These are phyloP conservation scores for Erpornis zantholeuca DNA, from an alignment of 2,113 vertebrate genomes.

Conservation along the genomic window DNA sequence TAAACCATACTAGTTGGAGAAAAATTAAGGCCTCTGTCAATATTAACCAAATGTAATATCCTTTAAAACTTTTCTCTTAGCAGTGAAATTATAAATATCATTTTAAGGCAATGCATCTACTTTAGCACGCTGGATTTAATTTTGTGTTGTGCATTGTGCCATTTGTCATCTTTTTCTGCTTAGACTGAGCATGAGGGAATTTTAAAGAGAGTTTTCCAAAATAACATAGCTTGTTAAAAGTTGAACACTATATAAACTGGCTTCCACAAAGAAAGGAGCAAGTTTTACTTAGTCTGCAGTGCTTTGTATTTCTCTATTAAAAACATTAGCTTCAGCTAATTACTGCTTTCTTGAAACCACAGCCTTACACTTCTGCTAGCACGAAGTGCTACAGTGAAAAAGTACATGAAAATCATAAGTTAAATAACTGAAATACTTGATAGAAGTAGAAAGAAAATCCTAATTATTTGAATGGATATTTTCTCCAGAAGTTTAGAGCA, in stretches of 20 bases:
- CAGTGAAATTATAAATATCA: not conserved
- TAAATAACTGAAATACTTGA: not conserved
- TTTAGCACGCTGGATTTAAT: not conserved
- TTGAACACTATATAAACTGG: not conserved
- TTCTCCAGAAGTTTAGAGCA: not conserved
- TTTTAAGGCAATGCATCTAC: not conserved
- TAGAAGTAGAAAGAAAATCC: not conserved
- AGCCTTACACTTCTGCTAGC: not conserved
- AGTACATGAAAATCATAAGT: not conserved
- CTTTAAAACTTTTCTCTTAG: not conserved
- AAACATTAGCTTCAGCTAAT: not conserved
- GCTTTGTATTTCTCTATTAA: not conserved
- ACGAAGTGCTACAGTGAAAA: not conserved
- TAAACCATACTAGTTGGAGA: not conserved
- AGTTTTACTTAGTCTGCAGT: not conserved
- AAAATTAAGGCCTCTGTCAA: not conserved
- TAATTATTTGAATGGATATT: not conserved
- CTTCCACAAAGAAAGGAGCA: not conserved
- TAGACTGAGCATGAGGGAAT: not conserved
- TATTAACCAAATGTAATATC: not conserved
- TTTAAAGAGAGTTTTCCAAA: not conserved
- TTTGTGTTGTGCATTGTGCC: not conserved
- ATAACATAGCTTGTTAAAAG: not conserved
- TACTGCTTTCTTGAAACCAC: not conserved
- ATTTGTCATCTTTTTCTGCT: not conserved